These are phyloP conservation scores for Tyrannus savana DNA, from an alignment of 2,113 vertebrate species.

Conservation along the genomic window DNA sequence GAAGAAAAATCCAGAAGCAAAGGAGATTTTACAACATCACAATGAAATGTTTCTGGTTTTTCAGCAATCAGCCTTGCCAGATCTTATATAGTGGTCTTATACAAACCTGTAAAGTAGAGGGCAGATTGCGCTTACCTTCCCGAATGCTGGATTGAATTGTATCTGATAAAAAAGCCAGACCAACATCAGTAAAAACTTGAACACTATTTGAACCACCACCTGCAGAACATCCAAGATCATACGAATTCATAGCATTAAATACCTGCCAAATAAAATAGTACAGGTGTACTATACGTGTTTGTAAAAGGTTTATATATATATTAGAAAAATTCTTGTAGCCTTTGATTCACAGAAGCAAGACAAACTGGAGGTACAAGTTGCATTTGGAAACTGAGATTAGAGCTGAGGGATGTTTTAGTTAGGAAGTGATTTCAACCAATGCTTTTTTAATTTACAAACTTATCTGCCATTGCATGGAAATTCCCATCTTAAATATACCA, in stretches of 20 bases:
- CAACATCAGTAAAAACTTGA: slow-evolving; percentile 74
- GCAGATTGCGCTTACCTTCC: background rate
- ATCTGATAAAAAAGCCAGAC: slow-evolving; percentile 60
- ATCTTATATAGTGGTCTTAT: background rate
- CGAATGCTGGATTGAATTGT: background rate
- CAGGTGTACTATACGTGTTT: background rate
- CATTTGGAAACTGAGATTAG: background rate
- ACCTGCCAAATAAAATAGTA: slow-evolving; percentile 69
- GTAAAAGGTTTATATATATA: background rate
- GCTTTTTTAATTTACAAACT: background rate
- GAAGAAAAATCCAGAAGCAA: background rate
- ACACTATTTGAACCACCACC: slow-evolving; percentile 67
- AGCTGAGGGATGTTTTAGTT: background rate
- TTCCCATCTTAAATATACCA: background rate
- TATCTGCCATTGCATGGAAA: background rate
- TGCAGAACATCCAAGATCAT: slow-evolving; percentile 81
- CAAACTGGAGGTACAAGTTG: background rate
- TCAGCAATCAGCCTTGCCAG: background rate
- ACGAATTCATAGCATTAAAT: slow-evolving; percentile 78
- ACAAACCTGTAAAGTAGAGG: background rate
- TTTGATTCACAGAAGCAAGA: background rate
- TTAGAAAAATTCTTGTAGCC: background rate
- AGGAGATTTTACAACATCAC: background rate
- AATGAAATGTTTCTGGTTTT: background rate
- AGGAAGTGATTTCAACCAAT: background rate